Evolutionary conservation across 1,140 invertebrate genomes (phyloP).

Genomic region (Cydia pomonella): DNA sequence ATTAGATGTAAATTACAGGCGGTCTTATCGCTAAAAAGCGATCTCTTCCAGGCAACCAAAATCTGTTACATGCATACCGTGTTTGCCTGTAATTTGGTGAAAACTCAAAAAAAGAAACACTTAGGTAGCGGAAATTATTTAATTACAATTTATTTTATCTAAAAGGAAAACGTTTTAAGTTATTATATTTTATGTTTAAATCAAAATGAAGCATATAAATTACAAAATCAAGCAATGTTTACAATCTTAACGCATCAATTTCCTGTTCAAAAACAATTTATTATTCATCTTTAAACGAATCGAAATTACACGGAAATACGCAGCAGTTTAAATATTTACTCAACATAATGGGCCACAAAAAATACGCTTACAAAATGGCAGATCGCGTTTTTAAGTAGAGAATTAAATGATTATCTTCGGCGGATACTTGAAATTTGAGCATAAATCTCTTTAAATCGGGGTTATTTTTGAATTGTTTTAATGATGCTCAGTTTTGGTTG

Average conservation of each 20-base stretch:
- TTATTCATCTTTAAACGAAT: neutral
- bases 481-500: neutral
- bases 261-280: neutral
- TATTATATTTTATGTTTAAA: no score
- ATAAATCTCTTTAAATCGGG: slow-evolving; percentile 15
- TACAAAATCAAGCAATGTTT: neutral
- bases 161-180: no score
- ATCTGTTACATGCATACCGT: no score
- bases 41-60: no score
- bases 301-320: slow-evolving; percentile 22
- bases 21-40: no score
- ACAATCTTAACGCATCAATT: neutral
- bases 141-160: no score
- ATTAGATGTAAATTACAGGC: no score
- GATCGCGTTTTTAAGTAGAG: slow-evolving; percentile 11
- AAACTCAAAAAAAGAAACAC: no score
- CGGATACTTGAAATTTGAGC: neutral
- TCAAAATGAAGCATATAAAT: neutral
- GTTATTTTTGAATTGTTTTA: neutral
- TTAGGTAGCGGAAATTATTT: no score
- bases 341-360: slow-evolving; percentile 24
- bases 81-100: no score
- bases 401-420: slow-evolving; percentile 26
- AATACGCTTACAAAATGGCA: slow-evolving; percentile 9
- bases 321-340: slow-evolving; percentile 19